Evolutionary conservation across 2,888 invertebrate species (phyloP).

Genomic region (Drosophila imparisetae): DNA sequence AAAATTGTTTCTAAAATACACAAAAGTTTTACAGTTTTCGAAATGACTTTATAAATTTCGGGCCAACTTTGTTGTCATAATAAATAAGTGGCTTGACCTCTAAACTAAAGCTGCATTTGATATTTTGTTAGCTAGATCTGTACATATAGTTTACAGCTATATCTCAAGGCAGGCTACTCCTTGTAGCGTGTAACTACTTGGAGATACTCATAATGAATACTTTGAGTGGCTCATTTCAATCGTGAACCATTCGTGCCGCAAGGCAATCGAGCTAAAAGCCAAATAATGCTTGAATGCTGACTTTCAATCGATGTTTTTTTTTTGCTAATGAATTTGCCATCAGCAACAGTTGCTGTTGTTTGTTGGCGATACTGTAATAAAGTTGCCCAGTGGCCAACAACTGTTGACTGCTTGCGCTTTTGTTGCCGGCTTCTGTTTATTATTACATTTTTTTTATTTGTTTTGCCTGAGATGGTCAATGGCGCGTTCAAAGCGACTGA

Average conservation of each 20-base stretch:
- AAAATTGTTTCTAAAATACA: neutral
- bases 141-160: neutral
- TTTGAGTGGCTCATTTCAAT: constrained; percentile 1
- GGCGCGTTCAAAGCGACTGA: constrained; percentile 21
- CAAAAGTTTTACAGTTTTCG: neutral
- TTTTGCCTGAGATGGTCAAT: constrained; percentile 37
- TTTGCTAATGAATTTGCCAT: constrained; percentile 11
- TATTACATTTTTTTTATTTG: neutral
- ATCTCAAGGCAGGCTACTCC: neutral
- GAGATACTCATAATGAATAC: neutral
- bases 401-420: constrained; percentile 31
- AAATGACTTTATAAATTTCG: neutral
- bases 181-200: neutral
- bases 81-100: neutral
- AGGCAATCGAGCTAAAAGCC: constrained; percentile 42
- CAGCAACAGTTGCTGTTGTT: constrained; percentile 26
- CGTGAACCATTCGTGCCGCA: constrained; percentile 21
- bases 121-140: neutral
- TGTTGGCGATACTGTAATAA: constrained; percentile 38
- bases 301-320: constrained; percentile 25
- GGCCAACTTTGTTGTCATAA: neutral
- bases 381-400: constrained; percentile 46
- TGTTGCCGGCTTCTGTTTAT: constrained; percentile 17
- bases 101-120: neutral
- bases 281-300: constrained; percentile 33